phyloP scores from a whole-genome alignment of 1,140 invertebrate species.

The Mycetomoellerius zeteki region DNA sequence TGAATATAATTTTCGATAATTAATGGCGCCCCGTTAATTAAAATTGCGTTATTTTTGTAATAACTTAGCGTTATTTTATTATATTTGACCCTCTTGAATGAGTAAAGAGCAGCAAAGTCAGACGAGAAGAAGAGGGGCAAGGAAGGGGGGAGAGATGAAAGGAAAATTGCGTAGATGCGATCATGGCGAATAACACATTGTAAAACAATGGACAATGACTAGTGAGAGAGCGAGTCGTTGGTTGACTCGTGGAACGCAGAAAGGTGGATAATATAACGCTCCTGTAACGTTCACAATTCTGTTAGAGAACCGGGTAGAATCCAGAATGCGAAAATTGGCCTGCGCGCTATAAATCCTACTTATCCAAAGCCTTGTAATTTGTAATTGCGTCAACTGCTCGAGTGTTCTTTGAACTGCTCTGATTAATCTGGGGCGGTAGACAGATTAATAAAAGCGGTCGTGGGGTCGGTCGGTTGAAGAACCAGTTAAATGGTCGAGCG shows the following conservation, averaged over 20 bases:
- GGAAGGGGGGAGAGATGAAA: not conserved
- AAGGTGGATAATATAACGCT: slow-evolving; percentile 1
- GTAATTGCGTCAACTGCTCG: slow-evolving; percentile 10
- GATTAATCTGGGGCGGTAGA: slow-evolving; percentile 14
- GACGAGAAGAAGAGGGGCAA: not conserved
- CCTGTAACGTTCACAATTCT: slow-evolving; percentile 18
- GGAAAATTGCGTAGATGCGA: slow-evolving; percentile 52
- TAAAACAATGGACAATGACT: slow-evolving; percentile 56
- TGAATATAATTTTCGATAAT: slow-evolving; percentile 11
- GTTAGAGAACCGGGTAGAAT: not conserved
- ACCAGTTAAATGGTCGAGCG: not conserved
- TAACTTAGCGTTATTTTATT: slow-evolving; percentile 13
- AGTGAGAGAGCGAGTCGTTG: slow-evolving; percentile 40
- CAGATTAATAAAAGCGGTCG: slow-evolving; percentile 22
- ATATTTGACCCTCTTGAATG: slow-evolving; percentile 15
- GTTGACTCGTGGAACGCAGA: slow-evolving; percentile 28
- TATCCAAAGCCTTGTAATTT: slow-evolving; percentile 13
- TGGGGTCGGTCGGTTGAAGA: not conserved
- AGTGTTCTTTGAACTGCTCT: not conserved
- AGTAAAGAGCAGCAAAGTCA: not conserved
- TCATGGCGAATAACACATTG: slow-evolving; percentile 35
- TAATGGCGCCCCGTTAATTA: not conserved
- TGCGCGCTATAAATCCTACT: slow-evolving; percentile 1
- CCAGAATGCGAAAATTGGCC: not conserved
- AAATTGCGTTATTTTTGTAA: not conserved